A percentile compares a stretch with the other conserved stretches of the same genome.
Evolutionary conservation across 2,888 invertebrate genomes (phyloP).

Genomic region (Sphaerophoria rueppellii): DNA sequence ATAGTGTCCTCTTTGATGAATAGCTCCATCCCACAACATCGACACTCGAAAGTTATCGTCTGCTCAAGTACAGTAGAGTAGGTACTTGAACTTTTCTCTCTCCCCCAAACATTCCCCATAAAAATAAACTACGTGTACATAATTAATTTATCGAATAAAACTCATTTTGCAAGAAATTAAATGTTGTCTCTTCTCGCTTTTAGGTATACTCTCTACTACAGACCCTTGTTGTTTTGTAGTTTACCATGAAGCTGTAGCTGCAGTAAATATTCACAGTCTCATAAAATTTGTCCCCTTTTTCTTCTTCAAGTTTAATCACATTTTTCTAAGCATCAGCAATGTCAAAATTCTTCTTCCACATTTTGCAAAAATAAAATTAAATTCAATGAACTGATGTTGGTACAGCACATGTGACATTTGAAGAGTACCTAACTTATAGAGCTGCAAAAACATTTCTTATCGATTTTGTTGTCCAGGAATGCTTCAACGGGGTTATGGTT

Average conservation of each 20-base stretch:
- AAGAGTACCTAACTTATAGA: too few relatives aligned
- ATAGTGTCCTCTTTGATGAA: not conserved
- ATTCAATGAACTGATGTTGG: not conserved
- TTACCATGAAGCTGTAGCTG: not conserved
- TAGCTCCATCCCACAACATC: not conserved
- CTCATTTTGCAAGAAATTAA: conserved; percentile 34
- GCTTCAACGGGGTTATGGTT: too few relatives aligned
- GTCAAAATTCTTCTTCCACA: conserved; percentile 48
- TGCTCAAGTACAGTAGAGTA: not conserved
- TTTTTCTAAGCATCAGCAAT: conserved; percentile 43
- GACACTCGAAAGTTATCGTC: not conserved
- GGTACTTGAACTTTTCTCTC: not conserved
- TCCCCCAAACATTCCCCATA: conserved; percentile 9
- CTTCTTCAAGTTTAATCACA: conserved; percentile 12
- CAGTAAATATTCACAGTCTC: not conserved
- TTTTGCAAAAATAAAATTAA: conserved; percentile 16
- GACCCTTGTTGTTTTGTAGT: not conserved
- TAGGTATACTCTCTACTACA: too few relatives aligned
- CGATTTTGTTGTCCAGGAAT: too few relatives aligned
- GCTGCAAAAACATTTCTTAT: too few relatives aligned
- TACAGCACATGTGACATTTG: too few relatives aligned
- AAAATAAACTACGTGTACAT: conserved; percentile 10
- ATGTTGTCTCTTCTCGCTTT: conserved; percentile 20
- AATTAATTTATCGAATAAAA: conserved; percentile 37
- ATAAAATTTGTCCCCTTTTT: conserved; percentile 29